Base-by-base conservation (phyloP, 2,113 vertebrate genomes). In the Hiodon alosoides region DNA sequence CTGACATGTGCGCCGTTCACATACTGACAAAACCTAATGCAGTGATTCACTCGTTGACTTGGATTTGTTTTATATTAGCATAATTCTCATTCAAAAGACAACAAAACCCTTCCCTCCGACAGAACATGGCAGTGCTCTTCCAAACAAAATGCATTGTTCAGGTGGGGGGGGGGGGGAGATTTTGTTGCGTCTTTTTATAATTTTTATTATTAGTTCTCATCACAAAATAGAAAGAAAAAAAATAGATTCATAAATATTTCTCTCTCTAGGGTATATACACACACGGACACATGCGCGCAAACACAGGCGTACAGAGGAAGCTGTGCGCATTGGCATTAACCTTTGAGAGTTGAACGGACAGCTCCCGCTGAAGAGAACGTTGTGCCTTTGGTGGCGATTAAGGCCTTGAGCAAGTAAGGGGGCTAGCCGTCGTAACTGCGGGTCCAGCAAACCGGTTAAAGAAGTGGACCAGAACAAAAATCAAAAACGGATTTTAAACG, bases 111-210 rank as follows among this genome's bases (percentile, higher is more conserved):
- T 90, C 84, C 83, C 85, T 86, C 80, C 85, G 89, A 83, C 88
- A 88, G 81, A 82, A 88, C 87, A 92, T 94, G 93, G 92, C 92
- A 93, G 86, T 89, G 88, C 91, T 88, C 86, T 88, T 90, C 86
- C 86, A 83, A 90, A 86, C 13, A 48, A 71, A 31, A 31, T 31
- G 31, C 31, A 31, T 31, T 31, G 31, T 31, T 31, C 31, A 2
- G 31, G 31, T 31, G 31, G 31, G 31, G 31, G 31, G 31, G 2
- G 31, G 31, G 31, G 31, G 2, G 31, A 31, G 31, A 31, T 31
- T 31, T 31, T 31, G 31, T 31, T 31, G 31, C 54, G 67, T 64
- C 46, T 72, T 50, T 57, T 65, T 83, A 87, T 76, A 86, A 85
- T 85, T 85, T 31, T 88, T 87, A 86, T 87, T 86, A 87, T 89